Evolutionary conservation across 2,797 vertebrate genomes (phyloP).

Genomic region (Pipistrellus pygmaeus): DNA sequence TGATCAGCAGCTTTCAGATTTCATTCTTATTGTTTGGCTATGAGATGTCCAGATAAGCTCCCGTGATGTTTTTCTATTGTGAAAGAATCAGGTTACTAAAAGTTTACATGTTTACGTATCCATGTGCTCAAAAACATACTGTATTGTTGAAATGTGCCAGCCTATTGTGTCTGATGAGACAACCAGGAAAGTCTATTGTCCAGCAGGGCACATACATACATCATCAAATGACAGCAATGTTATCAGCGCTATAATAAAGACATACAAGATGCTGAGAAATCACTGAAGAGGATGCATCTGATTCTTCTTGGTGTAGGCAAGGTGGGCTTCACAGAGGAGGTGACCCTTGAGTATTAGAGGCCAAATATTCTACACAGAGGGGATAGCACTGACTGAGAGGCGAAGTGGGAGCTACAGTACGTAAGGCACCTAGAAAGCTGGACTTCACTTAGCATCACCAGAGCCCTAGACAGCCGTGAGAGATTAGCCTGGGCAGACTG

Average conservation of each 20-base stretch:
- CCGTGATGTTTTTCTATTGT: not conserved
- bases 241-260: not conserved
- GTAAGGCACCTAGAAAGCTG: not conserved
- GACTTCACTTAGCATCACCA: not conserved
- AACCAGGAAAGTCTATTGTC: not conserved
- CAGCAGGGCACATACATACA: not conserved
- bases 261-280: not conserved
- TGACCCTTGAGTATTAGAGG: not conserved
- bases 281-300: not conserved
- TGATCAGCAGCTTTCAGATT: not conserved
- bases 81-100: not conserved
- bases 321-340: not conserved
- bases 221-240: not conserved
- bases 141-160: not conserved
- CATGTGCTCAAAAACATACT: not conserved
- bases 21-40: not conserved
- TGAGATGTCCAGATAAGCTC: not conserved
- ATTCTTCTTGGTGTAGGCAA: not conserved
- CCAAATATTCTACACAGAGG: not conserved
- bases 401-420: not conserved
- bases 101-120: not conserved
- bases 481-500: not conserved
- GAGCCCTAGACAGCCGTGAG: rapidly evolving
- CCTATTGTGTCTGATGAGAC: not conserved
- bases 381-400: not conserved